Conservation (phyloP, 2,888 invertebrate genomes). For the Invenusta paracnida region DNA sequence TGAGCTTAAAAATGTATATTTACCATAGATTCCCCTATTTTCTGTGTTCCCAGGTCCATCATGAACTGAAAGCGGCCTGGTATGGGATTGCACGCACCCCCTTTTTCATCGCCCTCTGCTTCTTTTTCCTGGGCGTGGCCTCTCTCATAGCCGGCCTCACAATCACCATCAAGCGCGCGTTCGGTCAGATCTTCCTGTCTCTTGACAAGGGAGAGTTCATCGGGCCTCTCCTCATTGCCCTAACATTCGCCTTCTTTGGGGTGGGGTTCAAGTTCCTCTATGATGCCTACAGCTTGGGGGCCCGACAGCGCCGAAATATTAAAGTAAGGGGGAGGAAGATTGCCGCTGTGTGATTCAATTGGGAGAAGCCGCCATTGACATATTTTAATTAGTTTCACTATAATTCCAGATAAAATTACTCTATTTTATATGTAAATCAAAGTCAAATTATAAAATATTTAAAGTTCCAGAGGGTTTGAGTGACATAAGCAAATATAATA, state of each 20-base stretch:
- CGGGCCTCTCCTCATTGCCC: slow-evolving; percentile 24
- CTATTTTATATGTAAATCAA: too few species aligned
- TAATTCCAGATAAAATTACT: too few species aligned
- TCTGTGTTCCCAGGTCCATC: background rate
- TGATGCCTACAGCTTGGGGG: slow-evolving; percentile 24
- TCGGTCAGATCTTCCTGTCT: slow-evolving; percentile 21
- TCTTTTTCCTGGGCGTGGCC: background rate
- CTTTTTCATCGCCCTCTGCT: background rate
- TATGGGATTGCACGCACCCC: slow-evolving; percentile 24
- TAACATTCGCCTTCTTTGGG: background rate
- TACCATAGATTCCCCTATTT: background rate
- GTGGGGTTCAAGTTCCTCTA: slow-evolving; percentile 16
- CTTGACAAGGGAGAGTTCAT: slow-evolving; percentile 31
- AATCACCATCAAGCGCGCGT: background rate
- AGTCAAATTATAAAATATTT: too few species aligned
- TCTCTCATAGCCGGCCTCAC: slow-evolving; percentile 1
- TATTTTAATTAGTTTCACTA: too few species aligned
- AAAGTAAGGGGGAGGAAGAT: too few species aligned
- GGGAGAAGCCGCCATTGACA: too few species aligned
- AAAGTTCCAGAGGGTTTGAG: too few species aligned
- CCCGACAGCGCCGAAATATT: background rate
- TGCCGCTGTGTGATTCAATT: too few species aligned
- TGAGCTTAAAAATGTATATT: too few species aligned
- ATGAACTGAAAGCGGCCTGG: background rate
- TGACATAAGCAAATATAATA: too few species aligned